Conservation (phyloP, 2,888 invertebrate species). For the Unio pictorum region DNA sequence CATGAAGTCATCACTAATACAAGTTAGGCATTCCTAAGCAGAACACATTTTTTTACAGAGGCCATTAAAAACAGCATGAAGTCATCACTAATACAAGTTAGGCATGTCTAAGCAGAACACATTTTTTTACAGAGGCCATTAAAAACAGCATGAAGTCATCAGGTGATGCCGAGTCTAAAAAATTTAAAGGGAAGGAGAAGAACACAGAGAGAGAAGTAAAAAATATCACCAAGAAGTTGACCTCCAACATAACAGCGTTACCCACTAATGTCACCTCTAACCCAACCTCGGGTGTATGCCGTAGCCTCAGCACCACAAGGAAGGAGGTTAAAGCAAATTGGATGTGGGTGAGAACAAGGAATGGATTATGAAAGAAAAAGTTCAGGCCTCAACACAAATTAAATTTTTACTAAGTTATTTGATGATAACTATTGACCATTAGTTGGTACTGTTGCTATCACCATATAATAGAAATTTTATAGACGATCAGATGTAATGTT, state of each 20-base stretch:
- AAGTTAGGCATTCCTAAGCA: neutral
- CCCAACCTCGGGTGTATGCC: slow-evolving; percentile 29
- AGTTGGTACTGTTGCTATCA: too few species aligned
- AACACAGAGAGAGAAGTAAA: slow-evolving; percentile 28
- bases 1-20: slow-evolving; percentile 5
- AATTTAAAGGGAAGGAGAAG: slow-evolving; percentile 21
- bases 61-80: slow-evolving; percentile 34
- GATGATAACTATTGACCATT: too few species aligned
- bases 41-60: slow-evolving; percentile 15
- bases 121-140: slow-evolving; percentile 25
- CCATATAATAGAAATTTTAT: too few species aligned
- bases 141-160: slow-evolving; percentile 35
- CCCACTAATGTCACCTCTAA: slow-evolving; percentile 1
- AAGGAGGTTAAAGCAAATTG: slow-evolving; percentile 42
- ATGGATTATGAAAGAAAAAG: too few species aligned
- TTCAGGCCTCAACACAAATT: too few species aligned
- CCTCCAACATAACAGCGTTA: slow-evolving; percentile 23
- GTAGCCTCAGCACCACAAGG: slow-evolving; percentile 57
- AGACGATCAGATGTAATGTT: too few species aligned
- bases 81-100: too few species aligned
- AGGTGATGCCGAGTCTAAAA: slow-evolving; percentile 39
- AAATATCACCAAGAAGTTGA: slow-evolving; percentile 27
- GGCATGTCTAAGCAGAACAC: neutral
- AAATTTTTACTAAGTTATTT: too few species aligned
- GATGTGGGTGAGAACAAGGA: slow-evolving; percentile 9